Evolutionary conservation across 2,888 invertebrate genomes (phyloP), one percentile per base, ranked within the genome.

Genomic region (Melieria picta): DNA sequence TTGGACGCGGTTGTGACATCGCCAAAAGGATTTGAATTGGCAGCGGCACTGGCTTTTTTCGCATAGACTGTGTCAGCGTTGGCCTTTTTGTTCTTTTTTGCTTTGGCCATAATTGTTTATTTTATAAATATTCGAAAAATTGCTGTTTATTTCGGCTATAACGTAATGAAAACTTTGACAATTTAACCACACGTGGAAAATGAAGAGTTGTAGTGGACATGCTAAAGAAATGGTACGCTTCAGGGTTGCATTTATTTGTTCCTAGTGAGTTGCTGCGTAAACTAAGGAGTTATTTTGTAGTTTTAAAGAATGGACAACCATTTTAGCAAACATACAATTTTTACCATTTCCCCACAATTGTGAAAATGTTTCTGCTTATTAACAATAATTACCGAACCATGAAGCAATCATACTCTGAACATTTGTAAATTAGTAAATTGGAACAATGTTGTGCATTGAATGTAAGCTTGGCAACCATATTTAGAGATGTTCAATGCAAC

Each of bases 21-120:
- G 4, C 80, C 82, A 64, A 84, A 84, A 0, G 81, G 80, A 77
- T 82, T 82, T 30, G 73, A 69, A 3, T 76, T 78, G 48, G 73
- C 72, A 0, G 65, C 72, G 9, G 85, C 3, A 80, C 74, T 76
- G 83, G 88, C 68, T 75, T 86, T 88, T 74, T 89, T 90, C n/a
- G 84, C 84, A 69, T 88, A 86, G 0, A 90, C 88, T 81, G 85
- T 87, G 73, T 90, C 89, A 0, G 89, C 87, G 9, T 60, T 11
- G 4, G 78, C 87, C 85, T 58, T 89, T 80, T 90, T 88, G 67
- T 74, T 79, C 72, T 81, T 84, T 69, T 81, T 82, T 62, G 61
- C 64, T 77, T 78, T 80, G 16, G 61, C 77, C 77, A 78, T 78
- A 16, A 56, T 67, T 69, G 42, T 45, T 52, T n/a, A 64, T 45